phyloP scores from a whole-genome alignment of 1,140 invertebrate genomes.

The Bombus affinis region DNA sequence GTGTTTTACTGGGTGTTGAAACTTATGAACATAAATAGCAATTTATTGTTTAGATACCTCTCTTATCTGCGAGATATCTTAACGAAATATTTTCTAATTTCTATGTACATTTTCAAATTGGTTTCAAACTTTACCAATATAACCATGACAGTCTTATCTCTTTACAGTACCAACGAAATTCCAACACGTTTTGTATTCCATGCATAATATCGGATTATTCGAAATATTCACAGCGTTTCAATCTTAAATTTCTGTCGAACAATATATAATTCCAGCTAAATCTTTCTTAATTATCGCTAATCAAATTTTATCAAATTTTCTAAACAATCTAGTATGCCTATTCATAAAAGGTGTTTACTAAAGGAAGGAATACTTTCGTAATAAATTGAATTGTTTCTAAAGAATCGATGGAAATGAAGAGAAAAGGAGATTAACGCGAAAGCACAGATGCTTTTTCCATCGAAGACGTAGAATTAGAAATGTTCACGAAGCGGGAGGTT shows the following conservation, averaged over 20 bases:
- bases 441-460: neutral
- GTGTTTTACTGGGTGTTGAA: no score
- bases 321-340: neutral
- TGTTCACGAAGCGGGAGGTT: constrained; percentile 36
- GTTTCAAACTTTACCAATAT: neutral
- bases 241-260: no score
- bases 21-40: no score
- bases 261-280: no score
- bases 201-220: no score
- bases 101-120: neutral
- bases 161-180: no score
- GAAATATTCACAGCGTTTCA: neutral
- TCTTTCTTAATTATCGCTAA: neutral
- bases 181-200: no score
- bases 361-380: neutral
- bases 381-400: neutral
- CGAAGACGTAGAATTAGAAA: neutral
- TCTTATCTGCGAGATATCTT: neutral
- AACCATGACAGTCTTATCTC: no score
- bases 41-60: no score
- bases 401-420: neutral
- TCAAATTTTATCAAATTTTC: no score
- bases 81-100: neutral
- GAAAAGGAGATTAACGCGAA: neutral
- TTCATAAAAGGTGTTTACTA: neutral